Evolutionary conservation across 2,888 invertebrate genomes (phyloP), one percentile per base, ranked within the genome.

Genomic region (Pelosia muscerda): DNA sequence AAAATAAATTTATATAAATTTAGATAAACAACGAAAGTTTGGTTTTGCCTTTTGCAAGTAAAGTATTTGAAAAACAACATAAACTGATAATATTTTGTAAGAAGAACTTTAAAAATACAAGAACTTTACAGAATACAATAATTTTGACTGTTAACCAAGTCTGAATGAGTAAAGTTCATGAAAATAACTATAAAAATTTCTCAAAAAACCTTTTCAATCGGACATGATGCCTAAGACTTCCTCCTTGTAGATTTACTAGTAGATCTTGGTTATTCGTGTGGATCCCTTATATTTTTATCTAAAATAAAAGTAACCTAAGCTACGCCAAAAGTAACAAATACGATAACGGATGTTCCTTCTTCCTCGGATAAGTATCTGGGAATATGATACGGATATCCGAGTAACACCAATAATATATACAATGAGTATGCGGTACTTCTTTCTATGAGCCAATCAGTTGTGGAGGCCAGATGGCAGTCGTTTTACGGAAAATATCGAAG

Each of bases 21-120:
- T 13, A 66, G 57, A 66, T 15, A 69, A 9, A 63, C 63, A 67
- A 63, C 59, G 23, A 69, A 77, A 67, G 25, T 77, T 73, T 49
- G n/a, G 71, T 69, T 74, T 73, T 74, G 69, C 68, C 42, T 42
- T 75, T 72, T 54, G 58, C 65, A 74, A 79, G 69, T 38, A 0
- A 78, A 79, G 79, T 78, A 74, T 78, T 79, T 66, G 63, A 58
- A 38, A 63, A 74, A 69, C 68, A 72, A 68, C 59, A 66, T 57
- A 61, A 75, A 75, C 68, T 75, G 73, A 78, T 69, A 74, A 79
- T 72, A 68, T 71, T 60, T 56, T 71, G 69, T 63, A 70, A 73
- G 69, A 73, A 78, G n/a, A n/a, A 82, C 81, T 82, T 83, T 64
- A 73, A 77, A 78, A 81, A 81, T 79, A 49, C 49, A 49, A 15